Evolutionary conservation across 2,797 vertebrate genomes (phyloP).

Genomic region (Anguilla marmorata): DNA sequence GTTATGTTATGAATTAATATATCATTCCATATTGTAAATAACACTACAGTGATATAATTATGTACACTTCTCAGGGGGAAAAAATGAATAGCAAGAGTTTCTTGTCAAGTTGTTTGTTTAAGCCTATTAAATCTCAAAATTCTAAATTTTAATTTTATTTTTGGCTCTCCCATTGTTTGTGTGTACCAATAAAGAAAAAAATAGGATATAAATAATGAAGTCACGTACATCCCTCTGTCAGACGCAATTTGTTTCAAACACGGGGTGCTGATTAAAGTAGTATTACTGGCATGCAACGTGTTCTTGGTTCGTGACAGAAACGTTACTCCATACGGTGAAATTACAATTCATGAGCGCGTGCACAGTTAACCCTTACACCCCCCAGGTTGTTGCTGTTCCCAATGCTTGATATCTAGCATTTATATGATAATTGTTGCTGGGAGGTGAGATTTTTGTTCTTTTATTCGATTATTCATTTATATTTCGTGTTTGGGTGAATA

Average conservation of each 20-base stretch:
- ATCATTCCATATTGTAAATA: background rate
- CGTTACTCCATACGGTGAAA: slow-evolving; percentile 44
- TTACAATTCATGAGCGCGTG: slow-evolving; percentile 67
- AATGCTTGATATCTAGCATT: background rate
- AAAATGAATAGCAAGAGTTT: background rate
- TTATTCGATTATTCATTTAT: background rate
- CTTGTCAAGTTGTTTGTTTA: background rate
- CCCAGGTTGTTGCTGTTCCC: background rate
- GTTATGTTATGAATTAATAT: background rate
- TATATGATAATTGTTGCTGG: background rate
- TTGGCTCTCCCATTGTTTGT: background rate
- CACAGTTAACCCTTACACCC: slow-evolving; percentile 66
- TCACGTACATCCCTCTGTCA: slow-evolving; percentile 19
- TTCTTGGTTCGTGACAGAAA: slow-evolving; percentile 27
- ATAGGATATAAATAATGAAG: slow-evolving; percentile 9
- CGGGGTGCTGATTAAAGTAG: slow-evolving; percentile 24
- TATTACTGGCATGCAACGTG: slow-evolving; percentile 13
- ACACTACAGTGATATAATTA: background rate
- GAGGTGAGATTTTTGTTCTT: background rate
- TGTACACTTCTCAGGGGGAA: background rate
- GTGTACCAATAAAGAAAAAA: background rate
- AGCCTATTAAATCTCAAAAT: background rate
- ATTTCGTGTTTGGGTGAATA: background rate
- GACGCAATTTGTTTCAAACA: slow-evolving; percentile 5
- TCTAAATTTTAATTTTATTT: background rate